Conservation (phyloP, 2,888 invertebrate species). For the Pecten maximus region DNA sequence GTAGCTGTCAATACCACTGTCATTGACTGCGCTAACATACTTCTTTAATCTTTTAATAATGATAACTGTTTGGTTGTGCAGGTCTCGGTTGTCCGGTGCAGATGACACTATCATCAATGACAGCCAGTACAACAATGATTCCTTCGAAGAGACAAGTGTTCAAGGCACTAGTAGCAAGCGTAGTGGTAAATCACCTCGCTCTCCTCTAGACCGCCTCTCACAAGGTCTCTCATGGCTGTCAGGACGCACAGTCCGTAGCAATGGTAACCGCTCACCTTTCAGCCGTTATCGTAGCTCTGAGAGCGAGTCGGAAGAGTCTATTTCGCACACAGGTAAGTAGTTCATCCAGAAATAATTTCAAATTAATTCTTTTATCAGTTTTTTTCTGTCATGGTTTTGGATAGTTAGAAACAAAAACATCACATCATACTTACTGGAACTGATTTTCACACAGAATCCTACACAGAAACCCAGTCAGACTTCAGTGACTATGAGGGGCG, state of each 20-base stretch:
- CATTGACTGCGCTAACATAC: no score
- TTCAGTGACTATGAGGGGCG: conserved; percentile 84
- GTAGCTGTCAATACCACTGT: no score
- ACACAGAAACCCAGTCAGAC: conserved; percentile 83
- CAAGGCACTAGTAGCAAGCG: conserved; percentile 60
- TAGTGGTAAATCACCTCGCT: conserved; percentile 63
- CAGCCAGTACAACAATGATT: conserved; percentile 72
- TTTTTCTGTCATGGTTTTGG: not conserved
- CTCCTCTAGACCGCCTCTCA: conserved; percentile 65
- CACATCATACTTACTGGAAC: not conserved
- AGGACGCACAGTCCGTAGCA: not conserved
- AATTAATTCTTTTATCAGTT: not conserved
- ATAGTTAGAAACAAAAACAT: no score
- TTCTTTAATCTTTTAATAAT: no score
- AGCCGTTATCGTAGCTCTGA: conserved; percentile 72
- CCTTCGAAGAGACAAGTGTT: conserved; percentile 70
- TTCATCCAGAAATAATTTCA: not conserved
- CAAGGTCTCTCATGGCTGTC: conserved; percentile 39
- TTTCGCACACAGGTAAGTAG: conserved; percentile 73
- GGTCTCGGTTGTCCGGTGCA: conserved; percentile 40
- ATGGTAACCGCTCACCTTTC: conserved; percentile 42
- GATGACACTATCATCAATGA: conserved; percentile 62
- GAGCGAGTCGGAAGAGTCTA: conserved; percentile 79
- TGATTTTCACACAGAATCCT: conserved; percentile 47
- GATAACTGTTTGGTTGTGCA: conserved; percentile 22